These are phyloP conservation scores for Anolis carolinensis DNA, from an alignment of 2,113 vertebrate genomes.

Conservation along the genomic window DNA sequence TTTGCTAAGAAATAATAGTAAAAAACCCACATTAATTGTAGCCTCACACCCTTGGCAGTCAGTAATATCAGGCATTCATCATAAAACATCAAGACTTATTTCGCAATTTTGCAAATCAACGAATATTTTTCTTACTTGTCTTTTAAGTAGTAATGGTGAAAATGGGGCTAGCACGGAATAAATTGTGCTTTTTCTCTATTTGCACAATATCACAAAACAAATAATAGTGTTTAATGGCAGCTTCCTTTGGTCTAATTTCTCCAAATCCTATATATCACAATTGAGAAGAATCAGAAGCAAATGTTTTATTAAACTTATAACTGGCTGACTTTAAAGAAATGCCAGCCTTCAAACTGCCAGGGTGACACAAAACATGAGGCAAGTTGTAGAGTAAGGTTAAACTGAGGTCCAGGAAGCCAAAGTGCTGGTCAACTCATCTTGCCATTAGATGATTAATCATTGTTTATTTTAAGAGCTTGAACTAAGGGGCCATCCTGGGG, in stretches of 20 bases:
- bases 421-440: conserved; percentile 72
- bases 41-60: not conserved
- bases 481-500: conserved; percentile 75
- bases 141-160: conserved; percentile 45
- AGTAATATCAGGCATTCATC: not conserved
- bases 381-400: conserved; percentile 68
- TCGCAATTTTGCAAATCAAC: not conserved
- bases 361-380: conserved; percentile 74
- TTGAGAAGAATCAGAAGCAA: conserved; percentile 74
- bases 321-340: conserved; percentile 69
- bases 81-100: conserved; percentile 46
- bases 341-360: conserved; percentile 70
- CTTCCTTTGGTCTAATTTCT: conserved; percentile 45
- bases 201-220: conserved; percentile 36
- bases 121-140: conserved; percentile 44
- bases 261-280: conserved; percentile 66
- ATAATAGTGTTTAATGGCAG: not conserved
- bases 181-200: conserved; percentile 33
- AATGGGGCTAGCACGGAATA: conserved; percentile 14
- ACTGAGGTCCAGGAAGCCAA: conserved; percentile 66
- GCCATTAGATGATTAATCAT: conserved; percentile 81
- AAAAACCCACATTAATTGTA: not conserved
- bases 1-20: not conserved
- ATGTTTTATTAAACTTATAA: conserved; percentile 75
- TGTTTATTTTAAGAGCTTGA: conserved; percentile 86